Evolutionary conservation across 2,888 invertebrate genomes (phyloP).

Genomic region (Tinea trinotella): DNA sequence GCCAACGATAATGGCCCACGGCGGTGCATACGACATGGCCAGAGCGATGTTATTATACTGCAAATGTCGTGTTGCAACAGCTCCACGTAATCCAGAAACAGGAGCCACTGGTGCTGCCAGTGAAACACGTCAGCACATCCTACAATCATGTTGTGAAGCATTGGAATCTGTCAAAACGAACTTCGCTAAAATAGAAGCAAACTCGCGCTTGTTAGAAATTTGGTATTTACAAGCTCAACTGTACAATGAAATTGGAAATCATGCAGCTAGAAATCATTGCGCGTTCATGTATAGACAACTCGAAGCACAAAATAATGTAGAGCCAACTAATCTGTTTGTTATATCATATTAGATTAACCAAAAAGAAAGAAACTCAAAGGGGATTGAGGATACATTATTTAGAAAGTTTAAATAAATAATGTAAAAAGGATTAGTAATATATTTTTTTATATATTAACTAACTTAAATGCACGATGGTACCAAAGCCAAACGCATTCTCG

Average conservation of each 20-base stretch:
- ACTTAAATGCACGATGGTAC: too few species aligned
- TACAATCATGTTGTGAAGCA: conserved; percentile 73
- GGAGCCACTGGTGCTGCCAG: conserved; percentile 29
- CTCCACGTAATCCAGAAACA: conserved; percentile 35
- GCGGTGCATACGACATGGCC: conserved; percentile 85
- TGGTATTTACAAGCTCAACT: conserved; percentile 81
- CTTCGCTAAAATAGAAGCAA: conserved; percentile 83
- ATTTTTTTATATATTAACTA: too few species aligned
- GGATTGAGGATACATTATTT: too few species aligned
- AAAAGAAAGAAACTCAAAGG: too few species aligned
- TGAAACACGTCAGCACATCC: conserved; percentile 60
- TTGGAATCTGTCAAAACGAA: conserved; percentile 77
- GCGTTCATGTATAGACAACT: conserved; percentile 85
- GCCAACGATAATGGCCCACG: conserved; percentile 82
- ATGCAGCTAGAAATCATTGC: conserved; percentile 83
- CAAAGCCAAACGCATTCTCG: too few species aligned
- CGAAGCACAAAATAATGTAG: conserved; percentile 79
- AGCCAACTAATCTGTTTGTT: conserved; percentile 67
- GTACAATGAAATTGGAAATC: conserved; percentile 81
- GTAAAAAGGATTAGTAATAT: too few species aligned
- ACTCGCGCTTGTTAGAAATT: conserved; percentile 81
- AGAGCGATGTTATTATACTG: conserved; percentile 81
- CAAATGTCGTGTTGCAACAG: conserved; percentile 82
- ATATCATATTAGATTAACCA: conserved; percentile 57
- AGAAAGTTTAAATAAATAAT: too few species aligned